Conservation (phyloP, 2,888 invertebrate genomes). For the Sarcophaga subvicina region DNA sequence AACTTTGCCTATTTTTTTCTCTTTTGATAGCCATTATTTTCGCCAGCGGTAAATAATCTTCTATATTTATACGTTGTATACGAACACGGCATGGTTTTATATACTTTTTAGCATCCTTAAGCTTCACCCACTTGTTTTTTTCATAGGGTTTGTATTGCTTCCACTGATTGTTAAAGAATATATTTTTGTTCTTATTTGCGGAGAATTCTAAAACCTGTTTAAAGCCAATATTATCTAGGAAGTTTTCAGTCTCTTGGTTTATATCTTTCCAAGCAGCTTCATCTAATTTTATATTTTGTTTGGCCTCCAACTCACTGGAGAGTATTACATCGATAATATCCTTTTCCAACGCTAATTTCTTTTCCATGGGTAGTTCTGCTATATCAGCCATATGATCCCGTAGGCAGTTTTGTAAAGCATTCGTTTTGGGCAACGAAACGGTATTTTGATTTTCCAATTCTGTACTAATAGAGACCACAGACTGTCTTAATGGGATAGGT, state of each 20-base stretch:
- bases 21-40: slow-evolving; percentile 50
- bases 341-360: slow-evolving; percentile 72
- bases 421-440: not conserved
- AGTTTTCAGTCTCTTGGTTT: slow-evolving; percentile 70
- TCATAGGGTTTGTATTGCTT: not conserved
- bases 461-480: slow-evolving; percentile 69
- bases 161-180: not conserved
- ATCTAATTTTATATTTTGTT: slow-evolving; percentile 43
- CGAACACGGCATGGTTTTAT: slow-evolving; percentile 67
- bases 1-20: not conserved
- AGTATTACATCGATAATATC: slow-evolving; percentile 74
- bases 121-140: slow-evolving; percentile 50
- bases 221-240: slow-evolving; percentile 71
- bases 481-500: slow-evolving; percentile 66
- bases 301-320: slow-evolving; percentile 67
- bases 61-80: slow-evolving; percentile 70
- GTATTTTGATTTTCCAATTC: slow-evolving; percentile 46
- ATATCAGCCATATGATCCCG: slow-evolving; percentile 68
- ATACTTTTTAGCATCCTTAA: slow-evolving; percentile 66
- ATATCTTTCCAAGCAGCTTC: slow-evolving; percentile 31
- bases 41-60: slow-evolving; percentile 69
- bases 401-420: slow-evolving; percentile 46
- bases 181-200: slow-evolving; percentile 37
- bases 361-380: slow-evolving; percentile 66
- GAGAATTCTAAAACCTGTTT: slow-evolving; percentile 60